Conservation (phyloP, 2,797 vertebrate species). For the Smutsia gigantea region DNA sequence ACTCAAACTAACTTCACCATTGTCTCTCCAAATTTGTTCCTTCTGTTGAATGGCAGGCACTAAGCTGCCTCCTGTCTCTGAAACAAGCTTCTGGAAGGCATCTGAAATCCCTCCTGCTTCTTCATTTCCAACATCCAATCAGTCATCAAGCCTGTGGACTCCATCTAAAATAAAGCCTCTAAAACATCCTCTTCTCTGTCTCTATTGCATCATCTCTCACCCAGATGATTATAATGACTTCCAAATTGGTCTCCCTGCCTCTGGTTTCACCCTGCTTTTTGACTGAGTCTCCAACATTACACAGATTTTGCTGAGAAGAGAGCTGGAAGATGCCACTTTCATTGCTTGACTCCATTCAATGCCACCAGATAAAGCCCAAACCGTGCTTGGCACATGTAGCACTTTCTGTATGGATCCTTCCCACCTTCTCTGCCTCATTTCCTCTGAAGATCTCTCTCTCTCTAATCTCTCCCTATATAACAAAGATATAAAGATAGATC, state of each 20-base stretch:
- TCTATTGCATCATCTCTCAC: not conserved
- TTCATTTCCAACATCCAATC: not conserved
- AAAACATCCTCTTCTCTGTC: too few relatives aligned
- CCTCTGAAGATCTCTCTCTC: not conserved
- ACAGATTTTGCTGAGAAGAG: not conserved
- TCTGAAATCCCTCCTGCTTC: not conserved
- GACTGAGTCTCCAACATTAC: not conserved
- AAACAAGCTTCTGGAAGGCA: not conserved
- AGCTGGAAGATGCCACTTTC: too few relatives aligned
- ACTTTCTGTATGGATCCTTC: not conserved
- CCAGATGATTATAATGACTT: too few relatives aligned
- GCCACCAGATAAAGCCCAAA: not conserved
- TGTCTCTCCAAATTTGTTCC: not conserved
- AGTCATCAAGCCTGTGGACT: not conserved
- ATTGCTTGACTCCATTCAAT: not conserved
- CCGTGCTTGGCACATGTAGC: not conserved
- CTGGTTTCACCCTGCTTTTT: not conserved
- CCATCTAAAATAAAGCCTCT: not conserved
- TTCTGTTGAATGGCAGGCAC: not conserved
- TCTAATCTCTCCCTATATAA: too few relatives aligned
- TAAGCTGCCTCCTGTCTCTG: not conserved
- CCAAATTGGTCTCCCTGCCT: not conserved
- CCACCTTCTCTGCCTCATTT: not conserved
- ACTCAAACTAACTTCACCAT: too few relatives aligned
- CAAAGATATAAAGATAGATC: not conserved